A percentile compares a stretch with the other conserved stretches of the same genome.
phyloP scores from a whole-genome alignment of 2,797 vertebrate species.

The Alcedo quadribrachys region DNA sequence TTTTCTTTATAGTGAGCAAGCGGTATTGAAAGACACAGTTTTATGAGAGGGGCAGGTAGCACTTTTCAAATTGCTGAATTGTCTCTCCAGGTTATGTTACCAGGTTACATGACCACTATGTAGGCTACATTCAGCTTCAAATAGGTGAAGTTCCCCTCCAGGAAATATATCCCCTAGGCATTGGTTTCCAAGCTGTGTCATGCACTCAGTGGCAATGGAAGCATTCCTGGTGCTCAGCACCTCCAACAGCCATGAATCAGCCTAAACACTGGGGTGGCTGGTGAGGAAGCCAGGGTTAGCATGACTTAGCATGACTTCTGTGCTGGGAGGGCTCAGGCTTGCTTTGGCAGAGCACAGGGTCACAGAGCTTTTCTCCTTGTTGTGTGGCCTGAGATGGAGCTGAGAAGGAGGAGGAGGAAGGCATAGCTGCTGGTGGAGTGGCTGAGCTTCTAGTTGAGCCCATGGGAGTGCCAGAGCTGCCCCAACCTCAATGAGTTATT shows the following conservation, averaged over 20 bases:
- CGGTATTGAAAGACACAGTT: constrained; percentile 33
- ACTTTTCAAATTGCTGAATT: neutral
- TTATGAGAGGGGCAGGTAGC: neutral
- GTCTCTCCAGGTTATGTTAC: neutral
- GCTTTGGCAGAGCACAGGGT: neutral
- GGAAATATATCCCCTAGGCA: neutral
- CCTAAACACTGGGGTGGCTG: neutral
- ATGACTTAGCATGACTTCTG: neutral
- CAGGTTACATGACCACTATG: neutral
- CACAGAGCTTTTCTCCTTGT: neutral
- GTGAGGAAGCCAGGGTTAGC: neutral
- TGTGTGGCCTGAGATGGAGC: neutral
- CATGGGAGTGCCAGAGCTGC: neutral
- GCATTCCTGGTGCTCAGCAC: neutral
- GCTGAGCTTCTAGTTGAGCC: neutral
- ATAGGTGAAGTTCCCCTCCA: neutral
- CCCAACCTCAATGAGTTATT: neutral
- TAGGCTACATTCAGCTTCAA: neutral
- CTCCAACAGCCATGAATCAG: neutral
- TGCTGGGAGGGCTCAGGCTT: neutral
- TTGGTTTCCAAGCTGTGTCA: neutral
- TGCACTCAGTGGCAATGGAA: neutral
- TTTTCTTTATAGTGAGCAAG: neutral
- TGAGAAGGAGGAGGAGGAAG: neutral
- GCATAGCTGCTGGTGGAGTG: neutral